These are phyloP conservation scores for Phrynosoma platyrhinos DNA, from an alignment of 2,113 vertebrate genomes.

Conservation along the genomic window DNA sequence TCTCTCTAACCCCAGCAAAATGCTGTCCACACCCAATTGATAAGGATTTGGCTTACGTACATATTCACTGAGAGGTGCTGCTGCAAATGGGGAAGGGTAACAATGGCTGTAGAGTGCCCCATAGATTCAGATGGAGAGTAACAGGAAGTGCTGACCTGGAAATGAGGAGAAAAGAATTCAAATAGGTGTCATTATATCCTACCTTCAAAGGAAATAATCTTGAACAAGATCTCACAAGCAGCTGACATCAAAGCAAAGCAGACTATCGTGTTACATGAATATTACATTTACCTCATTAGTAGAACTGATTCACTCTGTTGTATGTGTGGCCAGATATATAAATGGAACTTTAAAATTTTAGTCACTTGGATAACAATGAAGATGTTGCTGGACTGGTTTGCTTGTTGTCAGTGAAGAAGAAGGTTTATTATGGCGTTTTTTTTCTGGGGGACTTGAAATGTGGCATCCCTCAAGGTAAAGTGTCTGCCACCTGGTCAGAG, in stretches of 20 bases:
- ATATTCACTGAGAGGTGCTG: slow-evolving; percentile 75
- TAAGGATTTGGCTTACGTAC: slow-evolving; percentile 68
- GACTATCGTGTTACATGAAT: not conserved
- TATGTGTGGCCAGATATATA: not conserved
- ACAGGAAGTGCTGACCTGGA: slow-evolving; percentile 72
- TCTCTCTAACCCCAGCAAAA: not conserved
- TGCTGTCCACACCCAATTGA: not conserved
- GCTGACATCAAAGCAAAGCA: slow-evolving; percentile 5
- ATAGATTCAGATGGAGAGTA: slow-evolving; percentile 57
- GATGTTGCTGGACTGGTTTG: not conserved
- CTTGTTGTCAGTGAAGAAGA: not conserved
- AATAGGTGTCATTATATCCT: not conserved
- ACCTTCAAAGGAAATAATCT: not conserved
- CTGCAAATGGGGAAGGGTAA: slow-evolving; percentile 78
- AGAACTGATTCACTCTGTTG: not conserved
- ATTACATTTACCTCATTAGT: not conserved
- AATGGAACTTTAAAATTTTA: not conserved
- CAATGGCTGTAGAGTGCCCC: slow-evolving; percentile 69
- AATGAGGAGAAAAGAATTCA: not conserved
- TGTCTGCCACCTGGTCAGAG: not conserved
- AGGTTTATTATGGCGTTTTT: not conserved
- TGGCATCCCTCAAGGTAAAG: not conserved
- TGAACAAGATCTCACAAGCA: not conserved
- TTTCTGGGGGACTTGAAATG: not conserved
- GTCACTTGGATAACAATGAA: not conserved